phyloP scores from a whole-genome alignment of 2,888 invertebrate genomes.

The Chesias legatella region DNA sequence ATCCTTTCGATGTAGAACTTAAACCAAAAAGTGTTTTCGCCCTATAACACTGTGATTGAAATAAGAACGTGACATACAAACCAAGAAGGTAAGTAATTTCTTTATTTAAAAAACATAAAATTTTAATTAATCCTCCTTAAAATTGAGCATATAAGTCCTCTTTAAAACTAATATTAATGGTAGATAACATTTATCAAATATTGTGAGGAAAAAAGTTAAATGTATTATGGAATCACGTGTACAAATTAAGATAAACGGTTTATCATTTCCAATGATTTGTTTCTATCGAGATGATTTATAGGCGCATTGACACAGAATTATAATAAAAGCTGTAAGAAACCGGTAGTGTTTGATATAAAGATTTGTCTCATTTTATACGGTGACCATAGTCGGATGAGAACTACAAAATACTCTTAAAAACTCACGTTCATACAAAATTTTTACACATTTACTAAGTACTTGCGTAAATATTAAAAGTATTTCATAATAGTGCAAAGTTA shows the following conservation, averaged over 20 bases:
- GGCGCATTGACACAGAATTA: slow-evolving; percentile 25
- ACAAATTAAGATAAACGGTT: slow-evolving; percentile 6
- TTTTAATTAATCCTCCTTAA: too few relatives aligned
- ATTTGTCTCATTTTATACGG: slow-evolving; percentile 31
- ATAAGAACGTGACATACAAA: neutral
- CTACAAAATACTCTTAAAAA: too few relatives aligned
- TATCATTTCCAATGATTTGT: slow-evolving; percentile 24
- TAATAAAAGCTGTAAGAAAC: slow-evolving; percentile 27
- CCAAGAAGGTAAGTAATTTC: too few relatives aligned
- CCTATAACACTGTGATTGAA: neutral
- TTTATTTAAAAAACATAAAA: too few relatives aligned
- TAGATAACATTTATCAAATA: too few relatives aligned
- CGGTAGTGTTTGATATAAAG: slow-evolving; percentile 32
- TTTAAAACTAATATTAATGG: too few relatives aligned
- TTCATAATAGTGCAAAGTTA: too few relatives aligned
- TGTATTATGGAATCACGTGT: slow-evolving; percentile 11
- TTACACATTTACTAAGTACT: too few relatives aligned
- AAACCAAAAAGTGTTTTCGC: slow-evolving; percentile 1
- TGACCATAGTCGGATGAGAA: slow-evolving; percentile 28
- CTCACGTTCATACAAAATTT: too few relatives aligned
- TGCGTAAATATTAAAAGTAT: too few relatives aligned
- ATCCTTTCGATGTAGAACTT: neutral
- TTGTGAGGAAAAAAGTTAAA: too few relatives aligned
- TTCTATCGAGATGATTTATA: slow-evolving; percentile 24
- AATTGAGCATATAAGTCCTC: too few relatives aligned